These are phyloP conservation scores for Stenodema calcarata DNA, from an alignment of 2,888 invertebrate species.

Conservation along the genomic window DNA sequence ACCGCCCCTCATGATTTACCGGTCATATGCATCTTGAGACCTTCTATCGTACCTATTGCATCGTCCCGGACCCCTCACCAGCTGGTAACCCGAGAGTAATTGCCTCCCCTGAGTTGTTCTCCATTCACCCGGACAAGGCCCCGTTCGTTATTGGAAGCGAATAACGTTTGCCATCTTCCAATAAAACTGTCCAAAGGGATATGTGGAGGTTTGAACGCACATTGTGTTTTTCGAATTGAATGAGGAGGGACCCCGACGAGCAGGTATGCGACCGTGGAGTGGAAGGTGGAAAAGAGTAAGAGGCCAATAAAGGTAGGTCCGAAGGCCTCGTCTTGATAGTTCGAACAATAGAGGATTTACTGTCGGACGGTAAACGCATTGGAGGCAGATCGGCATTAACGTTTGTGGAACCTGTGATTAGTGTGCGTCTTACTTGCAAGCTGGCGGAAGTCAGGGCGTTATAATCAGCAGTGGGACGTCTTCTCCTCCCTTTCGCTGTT, in stretches of 20 bases:
- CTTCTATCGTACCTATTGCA: background rate
- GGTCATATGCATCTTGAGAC: background rate
- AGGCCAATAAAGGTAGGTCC: constrained; percentile 32
- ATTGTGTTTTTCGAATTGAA: constrained; percentile 32
- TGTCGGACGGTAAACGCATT: constrained; percentile 2
- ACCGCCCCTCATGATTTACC: background rate
- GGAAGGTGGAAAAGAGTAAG: constrained; percentile 1
- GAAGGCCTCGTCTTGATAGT: background rate
- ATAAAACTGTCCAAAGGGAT: constrained; percentile 27
- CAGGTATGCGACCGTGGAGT: background rate
- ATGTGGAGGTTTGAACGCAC: background rate
- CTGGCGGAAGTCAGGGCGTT: background rate
- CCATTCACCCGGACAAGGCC: background rate
- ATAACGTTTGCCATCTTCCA: constrained; percentile 23
- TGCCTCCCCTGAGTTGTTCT: background rate
- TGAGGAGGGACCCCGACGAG: background rate
- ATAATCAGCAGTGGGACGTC: background rate
- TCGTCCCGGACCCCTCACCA: background rate
- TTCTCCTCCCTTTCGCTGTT: background rate
- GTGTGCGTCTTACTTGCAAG: background rate
- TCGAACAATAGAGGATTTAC: constrained; percentile 41
- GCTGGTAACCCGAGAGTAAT: background rate
- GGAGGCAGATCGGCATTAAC: constrained; percentile 2
- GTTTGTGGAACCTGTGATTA: constrained; percentile 4
- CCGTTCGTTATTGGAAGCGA: constrained; percentile 31